Evolutionary conservation across 2,888 invertebrate species (phyloP).

Genomic region (Morinoia aosen): DNA sequence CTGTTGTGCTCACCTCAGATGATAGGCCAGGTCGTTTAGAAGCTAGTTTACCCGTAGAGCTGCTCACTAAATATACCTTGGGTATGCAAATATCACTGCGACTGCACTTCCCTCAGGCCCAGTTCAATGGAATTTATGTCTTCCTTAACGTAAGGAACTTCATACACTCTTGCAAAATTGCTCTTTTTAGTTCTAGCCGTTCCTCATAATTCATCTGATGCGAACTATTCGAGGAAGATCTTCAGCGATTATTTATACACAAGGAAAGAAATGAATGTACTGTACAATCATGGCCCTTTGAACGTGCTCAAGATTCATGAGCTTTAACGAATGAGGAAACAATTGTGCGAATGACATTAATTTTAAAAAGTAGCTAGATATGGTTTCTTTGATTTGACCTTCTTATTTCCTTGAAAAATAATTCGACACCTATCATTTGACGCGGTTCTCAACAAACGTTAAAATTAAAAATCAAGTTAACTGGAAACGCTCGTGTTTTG

Average conservation of each 20-base stretch:
- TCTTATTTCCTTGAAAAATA: background rate
- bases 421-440: background rate
- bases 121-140: background rate
- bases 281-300: background rate
- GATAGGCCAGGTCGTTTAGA: background rate
- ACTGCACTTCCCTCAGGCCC: background rate
- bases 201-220: background rate
- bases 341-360: background rate
- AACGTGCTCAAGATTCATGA: background rate
- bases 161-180: background rate
- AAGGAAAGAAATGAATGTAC: background rate
- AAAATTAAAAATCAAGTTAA: background rate
- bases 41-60: background rate
- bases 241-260: background rate
- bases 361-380: background rate
- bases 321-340: background rate
- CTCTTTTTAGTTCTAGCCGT: background rate
- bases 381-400: background rate
- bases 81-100: background rate
- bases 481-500: background rate
- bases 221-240: background rate
- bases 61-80: background rate
- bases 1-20: background rate
- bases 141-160: background rate
- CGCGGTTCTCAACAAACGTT: background rate